Base-by-base conservation (phyloP, 2,888 invertebrate genomes). In the Hypomecis punctinalis region DNA sequence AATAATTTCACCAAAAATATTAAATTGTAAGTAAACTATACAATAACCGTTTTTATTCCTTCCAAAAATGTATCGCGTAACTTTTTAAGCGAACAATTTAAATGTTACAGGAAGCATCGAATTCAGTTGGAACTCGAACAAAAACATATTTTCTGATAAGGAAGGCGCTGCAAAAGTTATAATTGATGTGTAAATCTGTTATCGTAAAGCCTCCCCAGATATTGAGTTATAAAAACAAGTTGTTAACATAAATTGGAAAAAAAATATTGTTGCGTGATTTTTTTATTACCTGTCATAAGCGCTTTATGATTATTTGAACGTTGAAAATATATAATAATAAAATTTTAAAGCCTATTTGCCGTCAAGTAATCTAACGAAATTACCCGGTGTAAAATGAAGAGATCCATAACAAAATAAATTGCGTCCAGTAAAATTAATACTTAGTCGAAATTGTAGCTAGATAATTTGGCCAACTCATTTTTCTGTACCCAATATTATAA, bases 181-280 rank as follows among this genome's bases (percentile, higher is more conserved):
- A 89, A 88, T 87, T 88, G 84, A 84, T 80, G 83, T 79, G 76
- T 84, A 88, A 89, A 88, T 85, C 88, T 90, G 87, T 86, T 87
- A 88, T 83, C 83, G 82, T 79, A 79, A 80, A 82, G 76, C 78
- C 78, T 82, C 79, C 81, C 65, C 52, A 77, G 83, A 84, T 87
- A 90, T 89, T 88, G 85, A 86, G 86, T 86, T 88, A 83, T 90
- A 90, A 91, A 85, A 89, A 88, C 79, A 88, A 84, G 88, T 84
- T 88, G 83, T 90, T 89, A 90, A 87, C 86, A 87, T 88, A 90
- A 91, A 91, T 91, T 88, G 88, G 85, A 86, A 90, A 89, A 56
- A 89, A 89, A 89, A 85, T 86, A 82, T 83, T 86, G 84, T 86
- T 80, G 81, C 81, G 75, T 82, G 80, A 78, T 81, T 84, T 85